These are phyloP conservation scores for Astatoreochromis straeleni DNA, from an alignment of 2,113 vertebrate genomes.

Conservation along the genomic window DNA sequence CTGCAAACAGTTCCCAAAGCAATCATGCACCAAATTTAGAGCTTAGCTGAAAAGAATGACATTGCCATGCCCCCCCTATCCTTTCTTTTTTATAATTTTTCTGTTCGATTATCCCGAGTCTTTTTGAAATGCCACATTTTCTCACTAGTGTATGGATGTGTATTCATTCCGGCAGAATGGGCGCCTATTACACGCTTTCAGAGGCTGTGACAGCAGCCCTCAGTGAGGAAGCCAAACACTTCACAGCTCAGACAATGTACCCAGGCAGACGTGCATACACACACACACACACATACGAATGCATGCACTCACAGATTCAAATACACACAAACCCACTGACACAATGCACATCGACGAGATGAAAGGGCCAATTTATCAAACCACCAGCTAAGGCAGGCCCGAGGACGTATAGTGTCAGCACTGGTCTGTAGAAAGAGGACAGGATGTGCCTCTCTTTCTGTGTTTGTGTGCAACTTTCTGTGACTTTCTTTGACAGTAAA, in stretches of 20 bases:
- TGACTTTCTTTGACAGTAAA: neutral
- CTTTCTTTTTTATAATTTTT: slow-evolving; percentile 1
- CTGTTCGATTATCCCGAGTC: slow-evolving; percentile 41
- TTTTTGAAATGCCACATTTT: slow-evolving; percentile 55
- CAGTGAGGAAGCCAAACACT: slow-evolving; percentile 64
- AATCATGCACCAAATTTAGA: slow-evolving; percentile 28
- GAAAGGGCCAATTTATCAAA: slow-evolving; percentile 71
- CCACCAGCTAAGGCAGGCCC: slow-evolving; percentile 50
- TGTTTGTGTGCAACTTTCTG: neutral
- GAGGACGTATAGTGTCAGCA: slow-evolving; percentile 55
- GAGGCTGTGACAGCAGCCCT: slow-evolving; percentile 66
- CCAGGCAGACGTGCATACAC: neutral
- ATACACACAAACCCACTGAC: slow-evolving; percentile 43
- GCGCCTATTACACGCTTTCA: slow-evolving; percentile 67
- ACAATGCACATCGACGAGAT: slow-evolving; percentile 65
- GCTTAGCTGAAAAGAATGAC: slow-evolving; percentile 35
- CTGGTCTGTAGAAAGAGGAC: slow-evolving; percentile 40
- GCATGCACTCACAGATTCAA: neutral
- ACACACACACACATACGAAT: neutral
- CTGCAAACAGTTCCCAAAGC: slow-evolving; percentile 1
- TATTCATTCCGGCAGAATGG: slow-evolving; percentile 61
- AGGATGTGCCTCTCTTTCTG: slow-evolving; percentile 30
- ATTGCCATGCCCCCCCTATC: neutral
- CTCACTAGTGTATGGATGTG: slow-evolving; percentile 32
- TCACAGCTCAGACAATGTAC: slow-evolving; percentile 58